Conservation (phyloP, 2,113 vertebrate species). For the Tyto alba region DNA sequence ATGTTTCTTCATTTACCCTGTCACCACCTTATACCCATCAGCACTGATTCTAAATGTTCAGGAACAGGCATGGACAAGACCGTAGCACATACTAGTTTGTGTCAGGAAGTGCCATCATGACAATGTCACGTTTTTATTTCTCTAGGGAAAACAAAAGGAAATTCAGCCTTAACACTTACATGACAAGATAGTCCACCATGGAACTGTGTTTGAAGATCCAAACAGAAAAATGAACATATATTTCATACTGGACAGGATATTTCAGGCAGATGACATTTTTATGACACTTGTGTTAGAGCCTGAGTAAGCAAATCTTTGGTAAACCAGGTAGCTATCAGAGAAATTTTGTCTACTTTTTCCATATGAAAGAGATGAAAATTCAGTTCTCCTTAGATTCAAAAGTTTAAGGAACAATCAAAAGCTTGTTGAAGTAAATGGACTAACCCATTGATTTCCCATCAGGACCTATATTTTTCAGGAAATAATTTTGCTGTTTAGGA, state of each 20-base stretch:
- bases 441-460: background rate
- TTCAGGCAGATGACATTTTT: background rate
- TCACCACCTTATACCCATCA: background rate
- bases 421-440: background rate
- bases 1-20: conserved; percentile 27
- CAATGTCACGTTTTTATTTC: background rate
- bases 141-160: conserved; percentile 16
- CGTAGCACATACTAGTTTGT: background rate
- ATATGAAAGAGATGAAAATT: background rate
- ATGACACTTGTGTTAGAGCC: background rate
- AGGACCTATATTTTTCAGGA: background rate
- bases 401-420: background rate
- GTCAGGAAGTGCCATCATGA: conserved; percentile 15
- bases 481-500: background rate
- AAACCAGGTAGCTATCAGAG: background rate
- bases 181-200: conserved; percentile 6
- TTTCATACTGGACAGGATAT: background rate
- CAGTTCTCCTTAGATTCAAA: background rate
- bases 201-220: background rate
- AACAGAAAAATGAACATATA: background rate
- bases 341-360: background rate
- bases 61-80: background rate
- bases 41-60: background rate
- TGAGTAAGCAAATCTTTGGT: background rate
- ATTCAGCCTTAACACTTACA: background rate